Evolutionary conservation across 2,888 invertebrate genomes (phyloP).

Genomic region (Autographa pulchrina): DNA sequence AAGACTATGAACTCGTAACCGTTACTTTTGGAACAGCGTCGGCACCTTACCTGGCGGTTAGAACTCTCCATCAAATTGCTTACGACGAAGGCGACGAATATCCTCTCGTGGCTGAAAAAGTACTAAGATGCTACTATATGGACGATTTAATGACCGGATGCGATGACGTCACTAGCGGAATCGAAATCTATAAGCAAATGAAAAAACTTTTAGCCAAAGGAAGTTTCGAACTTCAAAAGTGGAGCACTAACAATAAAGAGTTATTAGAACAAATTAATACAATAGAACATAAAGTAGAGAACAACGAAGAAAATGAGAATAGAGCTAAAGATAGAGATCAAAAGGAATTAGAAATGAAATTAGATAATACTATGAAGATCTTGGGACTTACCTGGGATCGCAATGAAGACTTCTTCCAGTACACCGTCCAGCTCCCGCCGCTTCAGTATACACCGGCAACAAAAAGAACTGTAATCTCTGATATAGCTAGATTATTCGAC

Average conservation of each 20-base stretch:
- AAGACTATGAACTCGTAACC: not conserved
- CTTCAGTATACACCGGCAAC: constrained; percentile 23
- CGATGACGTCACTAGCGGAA: constrained; percentile 7
- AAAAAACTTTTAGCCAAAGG: constrained; percentile 13
- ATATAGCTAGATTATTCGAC: constrained; percentile 44
- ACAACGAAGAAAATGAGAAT: not conserved
- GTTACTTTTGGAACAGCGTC: constrained; percentile 33
- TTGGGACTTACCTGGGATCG: constrained; percentile 54
- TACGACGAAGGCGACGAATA: constrained; percentile 18
- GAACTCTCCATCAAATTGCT: constrained; percentile 18
- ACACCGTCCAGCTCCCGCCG: constrained; percentile 42
- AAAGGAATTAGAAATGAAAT: constrained; percentile 37
- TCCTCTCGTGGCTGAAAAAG: constrained; percentile 9
- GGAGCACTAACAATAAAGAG: constrained; percentile 21
- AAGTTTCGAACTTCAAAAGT: constrained; percentile 29
- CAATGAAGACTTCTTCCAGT: constrained; percentile 42
- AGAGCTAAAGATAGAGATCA: not conserved
- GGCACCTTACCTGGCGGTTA: constrained; percentile 24
- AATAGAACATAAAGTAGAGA: constrained; percentile 10
- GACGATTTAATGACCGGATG: constrained; percentile 26
- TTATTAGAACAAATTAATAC: constrained; percentile 7
- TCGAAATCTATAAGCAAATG: constrained; percentile 16
- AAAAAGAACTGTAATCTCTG: no score
- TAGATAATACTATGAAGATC: constrained; percentile 45
- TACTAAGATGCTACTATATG: constrained; percentile 21